A percentile compares a stretch with the other conserved stretches of the same genome.
These are phyloP conservation scores for Somateria mollissima DNA, from an alignment of 2,797 vertebrate species.

Conservation along the genomic window DNA sequence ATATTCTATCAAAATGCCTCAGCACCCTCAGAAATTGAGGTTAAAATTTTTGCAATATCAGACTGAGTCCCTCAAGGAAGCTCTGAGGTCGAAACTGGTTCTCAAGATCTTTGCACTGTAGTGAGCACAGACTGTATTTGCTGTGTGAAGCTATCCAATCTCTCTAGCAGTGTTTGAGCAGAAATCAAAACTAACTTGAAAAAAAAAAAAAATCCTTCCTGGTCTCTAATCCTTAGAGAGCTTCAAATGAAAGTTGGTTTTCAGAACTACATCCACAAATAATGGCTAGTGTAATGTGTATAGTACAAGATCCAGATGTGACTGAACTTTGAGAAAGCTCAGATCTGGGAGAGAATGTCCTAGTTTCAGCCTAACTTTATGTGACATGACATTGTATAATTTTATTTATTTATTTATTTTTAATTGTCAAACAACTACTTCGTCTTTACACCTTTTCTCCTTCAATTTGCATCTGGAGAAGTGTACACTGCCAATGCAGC, in stretches of 20 bases:
- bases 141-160: background rate
- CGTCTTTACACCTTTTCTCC: background rate
- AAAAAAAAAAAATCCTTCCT: background rate
- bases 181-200: background rate
- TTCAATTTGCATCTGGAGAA: background rate
- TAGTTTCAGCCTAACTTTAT: background rate
- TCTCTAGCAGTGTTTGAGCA: background rate
- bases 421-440: background rate
- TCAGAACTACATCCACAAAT: background rate
- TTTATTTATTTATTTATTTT: background rate
- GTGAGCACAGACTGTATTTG: background rate
- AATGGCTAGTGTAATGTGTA: background rate
- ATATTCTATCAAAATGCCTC: background rate
- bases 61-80: background rate
- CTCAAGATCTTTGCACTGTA: background rate
- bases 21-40: background rate
- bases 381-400: background rate
- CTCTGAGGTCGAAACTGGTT: background rate
- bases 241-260: background rate
- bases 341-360: background rate
- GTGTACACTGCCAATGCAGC: accelerated
- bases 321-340: background rate
- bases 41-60: background rate
- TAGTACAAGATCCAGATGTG: background rate
- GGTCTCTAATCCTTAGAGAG: background rate